Conservation (phyloP, 1,140 invertebrate genomes). For the Parasteatoda tepidariorum region DNA sequence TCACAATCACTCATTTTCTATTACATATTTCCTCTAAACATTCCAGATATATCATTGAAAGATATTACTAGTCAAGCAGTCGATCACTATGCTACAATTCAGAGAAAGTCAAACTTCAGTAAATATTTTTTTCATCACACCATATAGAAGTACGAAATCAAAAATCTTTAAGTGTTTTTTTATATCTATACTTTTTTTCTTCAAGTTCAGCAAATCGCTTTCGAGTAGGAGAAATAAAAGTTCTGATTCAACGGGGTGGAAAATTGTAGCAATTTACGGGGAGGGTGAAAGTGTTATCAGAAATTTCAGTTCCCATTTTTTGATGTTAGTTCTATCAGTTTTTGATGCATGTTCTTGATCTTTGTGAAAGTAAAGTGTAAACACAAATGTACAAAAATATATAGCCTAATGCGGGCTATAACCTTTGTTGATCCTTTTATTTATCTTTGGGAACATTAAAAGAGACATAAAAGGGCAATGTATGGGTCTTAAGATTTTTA, state of each 20-base stretch:
- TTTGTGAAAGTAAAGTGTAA: background rate
- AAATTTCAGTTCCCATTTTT: conserved; percentile 20
- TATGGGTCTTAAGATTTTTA: no score
- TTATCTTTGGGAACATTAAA: background rate
- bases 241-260: background rate
- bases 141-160: no score
- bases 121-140: no score
- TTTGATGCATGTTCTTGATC: conserved; percentile 17
- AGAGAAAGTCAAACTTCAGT: no score
- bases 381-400: background rate
- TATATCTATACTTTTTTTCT: no score
- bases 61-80: no score
- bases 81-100: no score
- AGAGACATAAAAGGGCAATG: no score
- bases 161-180: no score
- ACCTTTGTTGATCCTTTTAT: background rate
- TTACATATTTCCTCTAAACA: no score
- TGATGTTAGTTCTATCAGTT: background rate
- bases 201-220: conserved; percentile 16
- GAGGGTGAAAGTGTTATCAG: conserved; percentile 27
- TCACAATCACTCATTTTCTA: no score
- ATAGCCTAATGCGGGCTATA: background rate
- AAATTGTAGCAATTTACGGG: conserved; percentile 41
- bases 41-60: no score
- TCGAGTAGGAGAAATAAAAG: conserved; percentile 40